Conservation (phyloP, 2,113 vertebrate species). For the Paraplagusia blochii region DNA sequence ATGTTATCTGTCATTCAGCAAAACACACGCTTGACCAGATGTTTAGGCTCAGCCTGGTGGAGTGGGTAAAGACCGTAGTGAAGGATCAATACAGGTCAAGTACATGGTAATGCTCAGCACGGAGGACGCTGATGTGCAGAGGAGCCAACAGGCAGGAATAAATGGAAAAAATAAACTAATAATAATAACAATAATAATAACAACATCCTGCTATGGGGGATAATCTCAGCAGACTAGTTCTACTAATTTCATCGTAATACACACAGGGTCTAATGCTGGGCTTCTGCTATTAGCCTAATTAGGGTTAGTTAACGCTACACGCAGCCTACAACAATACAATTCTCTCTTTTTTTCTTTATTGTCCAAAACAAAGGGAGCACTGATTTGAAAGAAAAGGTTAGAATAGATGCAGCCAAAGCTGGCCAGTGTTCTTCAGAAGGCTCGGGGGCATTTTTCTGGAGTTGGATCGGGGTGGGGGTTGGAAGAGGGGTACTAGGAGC, state of each 20-base stretch:
- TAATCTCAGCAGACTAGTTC: no score
- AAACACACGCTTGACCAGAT: conserved; percentile 75
- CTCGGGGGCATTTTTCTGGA: conserved; percentile 55
- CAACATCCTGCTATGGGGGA: neutral
- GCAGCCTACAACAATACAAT: conserved; percentile 22
- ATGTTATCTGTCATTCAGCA: conserved; percentile 81
- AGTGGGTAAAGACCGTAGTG: conserved; percentile 49
- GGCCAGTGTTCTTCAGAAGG: conserved; percentile 57
- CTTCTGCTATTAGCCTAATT: no score
- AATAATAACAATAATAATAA: neutral
- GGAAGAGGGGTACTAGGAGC: conserved; percentile 60
- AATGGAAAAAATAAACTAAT: conserved; percentile 7
- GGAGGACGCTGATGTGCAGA: conserved; percentile 36
- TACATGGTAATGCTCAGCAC: conserved; percentile 60
- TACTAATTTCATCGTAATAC: no score
- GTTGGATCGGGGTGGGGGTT: conserved; percentile 47
- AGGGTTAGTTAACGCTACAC: no score
- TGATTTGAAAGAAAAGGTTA: conserved; percentile 59
- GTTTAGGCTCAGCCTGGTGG: conserved; percentile 62
- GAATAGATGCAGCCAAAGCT: conserved; percentile 59
- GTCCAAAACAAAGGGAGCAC: conserved; percentile 57
- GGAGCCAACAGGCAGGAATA: conserved; percentile 16
- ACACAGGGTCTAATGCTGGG: no score
- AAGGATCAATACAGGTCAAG: conserved; percentile 67
- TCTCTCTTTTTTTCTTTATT: conserved; percentile 40